phyloP scores from a whole-genome alignment of 2,113 vertebrate genomes.

The Corythoichthys haematopterus region DNA sequence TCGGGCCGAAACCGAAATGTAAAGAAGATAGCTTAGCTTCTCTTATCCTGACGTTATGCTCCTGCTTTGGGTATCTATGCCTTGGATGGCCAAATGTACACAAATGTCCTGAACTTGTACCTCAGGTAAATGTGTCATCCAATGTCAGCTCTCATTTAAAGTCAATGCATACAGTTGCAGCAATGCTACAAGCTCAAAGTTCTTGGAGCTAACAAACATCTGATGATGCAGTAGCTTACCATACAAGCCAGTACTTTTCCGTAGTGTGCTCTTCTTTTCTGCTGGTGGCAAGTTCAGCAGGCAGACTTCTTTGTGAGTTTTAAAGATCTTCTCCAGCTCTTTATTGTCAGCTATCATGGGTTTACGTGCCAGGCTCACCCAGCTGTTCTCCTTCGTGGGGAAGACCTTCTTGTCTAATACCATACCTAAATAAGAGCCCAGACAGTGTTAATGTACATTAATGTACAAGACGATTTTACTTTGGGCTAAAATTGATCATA shows the following conservation, averaged over 20 bases:
- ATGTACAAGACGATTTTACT: neutral
- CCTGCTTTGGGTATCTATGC: neutral
- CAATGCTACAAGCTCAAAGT: neutral
- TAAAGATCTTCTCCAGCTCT: slow-evolving; percentile 74
- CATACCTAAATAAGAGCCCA: slow-evolving; percentile 56
- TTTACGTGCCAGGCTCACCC: slow-evolving; percentile 66
- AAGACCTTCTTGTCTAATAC: slow-evolving; percentile 66
- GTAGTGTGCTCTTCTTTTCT: slow-evolving; percentile 46
- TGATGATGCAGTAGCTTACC: slow-evolving; percentile 15
- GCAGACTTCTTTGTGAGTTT: slow-evolving; percentile 50
- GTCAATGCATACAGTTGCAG: neutral
- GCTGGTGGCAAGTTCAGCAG: slow-evolving; percentile 70
- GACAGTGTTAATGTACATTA: neutral
- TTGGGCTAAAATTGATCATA: neutral
- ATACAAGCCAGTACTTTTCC: slow-evolving; percentile 17
- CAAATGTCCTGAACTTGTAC: neutral
- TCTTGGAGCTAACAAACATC: neutral
- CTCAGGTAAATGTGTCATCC: neutral
- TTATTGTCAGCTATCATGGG: slow-evolving; percentile 70
- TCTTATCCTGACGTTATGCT: neutral
- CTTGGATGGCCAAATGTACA: neutral
- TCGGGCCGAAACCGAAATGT: too few relatives aligned
- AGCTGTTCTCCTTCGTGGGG: slow-evolving; percentile 69
- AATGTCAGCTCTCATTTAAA: neutral
- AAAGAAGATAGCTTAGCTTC: neutral